Conservation (phyloP, 2,888 invertebrate genomes). For the Willowsia nigromaculata region DNA sequence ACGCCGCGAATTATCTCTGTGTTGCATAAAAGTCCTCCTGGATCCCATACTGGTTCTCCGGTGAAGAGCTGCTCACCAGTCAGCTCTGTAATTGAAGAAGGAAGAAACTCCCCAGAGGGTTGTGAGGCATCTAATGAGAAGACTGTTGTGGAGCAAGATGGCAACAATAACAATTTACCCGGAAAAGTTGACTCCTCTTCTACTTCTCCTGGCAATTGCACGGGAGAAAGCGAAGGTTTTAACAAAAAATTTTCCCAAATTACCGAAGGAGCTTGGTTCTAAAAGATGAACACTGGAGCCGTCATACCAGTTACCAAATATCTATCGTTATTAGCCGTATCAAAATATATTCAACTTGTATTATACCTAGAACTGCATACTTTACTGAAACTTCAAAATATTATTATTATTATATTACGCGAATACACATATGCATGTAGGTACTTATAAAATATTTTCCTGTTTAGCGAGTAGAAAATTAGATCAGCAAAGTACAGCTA, state of each 20-base stretch:
- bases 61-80: slow-evolving; percentile 76
- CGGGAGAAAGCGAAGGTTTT: slow-evolving; percentile 59
- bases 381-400: not conserved
- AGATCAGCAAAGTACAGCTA: not conserved
- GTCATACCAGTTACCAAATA: slow-evolving; percentile 60
- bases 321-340: slow-evolving; percentile 26
- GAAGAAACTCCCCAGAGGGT: slow-evolving; percentile 78
- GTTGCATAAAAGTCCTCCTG: slow-evolving; percentile 74
- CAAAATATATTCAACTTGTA: slow-evolving; percentile 7
- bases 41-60: slow-evolving; percentile 74
- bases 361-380: not conserved
- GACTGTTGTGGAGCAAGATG: slow-evolving; percentile 67
- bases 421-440: not conserved
- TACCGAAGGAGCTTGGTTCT: slow-evolving; percentile 76
- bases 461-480: no score
- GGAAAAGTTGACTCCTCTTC: slow-evolving; percentile 56
- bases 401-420: not conserved
- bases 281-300: slow-evolving; percentile 12
- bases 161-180: slow-evolving; percentile 72
- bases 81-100: slow-evolving; percentile 76
- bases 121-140: slow-evolving; percentile 77
- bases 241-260: slow-evolving; percentile 75
- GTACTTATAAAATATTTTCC: not conserved
- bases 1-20: slow-evolving; percentile 78
- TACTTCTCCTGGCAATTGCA: slow-evolving; percentile 20